These are phyloP conservation scores for Chrysopilus asiliformis DNA, from an alignment of 2,888 invertebrate species.

Conservation along the genomic window DNA sequence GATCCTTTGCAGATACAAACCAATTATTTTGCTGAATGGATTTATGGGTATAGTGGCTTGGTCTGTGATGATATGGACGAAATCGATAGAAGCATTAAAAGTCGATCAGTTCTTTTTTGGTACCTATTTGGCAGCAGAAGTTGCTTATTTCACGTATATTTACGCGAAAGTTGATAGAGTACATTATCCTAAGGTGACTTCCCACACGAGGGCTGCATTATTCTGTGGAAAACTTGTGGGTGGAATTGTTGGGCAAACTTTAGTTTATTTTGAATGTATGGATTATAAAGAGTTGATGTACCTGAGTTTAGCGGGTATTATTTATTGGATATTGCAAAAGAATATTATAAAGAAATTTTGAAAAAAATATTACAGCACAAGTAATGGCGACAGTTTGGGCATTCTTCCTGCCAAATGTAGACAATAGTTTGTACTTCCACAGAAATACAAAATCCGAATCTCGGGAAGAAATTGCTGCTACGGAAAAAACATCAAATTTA, in stretches of 20 bases:
- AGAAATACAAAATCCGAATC: constrained; percentile 16
- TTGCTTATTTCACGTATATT: constrained; percentile 87
- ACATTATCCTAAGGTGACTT: constrained; percentile 59
- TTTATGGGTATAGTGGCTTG: constrained; percentile 61
- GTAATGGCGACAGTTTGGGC: constrained; percentile 48
- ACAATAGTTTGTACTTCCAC: constrained; percentile 53
- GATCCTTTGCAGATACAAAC: constrained; percentile 63
- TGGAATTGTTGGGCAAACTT: constrained; percentile 48
- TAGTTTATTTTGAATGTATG: constrained; percentile 44
- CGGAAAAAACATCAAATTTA: too few relatives aligned
- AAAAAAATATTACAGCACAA: constrained; percentile 43
- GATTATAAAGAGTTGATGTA: constrained; percentile 55
- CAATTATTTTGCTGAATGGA: constrained; percentile 65
- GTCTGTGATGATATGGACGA: constrained; percentile 63
- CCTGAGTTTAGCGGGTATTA: constrained; percentile 46
- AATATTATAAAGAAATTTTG: too few relatives aligned
- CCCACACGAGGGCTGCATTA: constrained; percentile 56
- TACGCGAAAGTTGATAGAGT: constrained; percentile 71
- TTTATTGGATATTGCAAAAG: too few relatives aligned
- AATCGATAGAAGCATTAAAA: constrained; percentile 57
- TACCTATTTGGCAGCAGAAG: constrained; percentile 75
- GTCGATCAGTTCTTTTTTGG: constrained; percentile 61
- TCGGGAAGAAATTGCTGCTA: neutral
- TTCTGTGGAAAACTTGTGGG: constrained; percentile 55
- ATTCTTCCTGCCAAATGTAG: constrained; percentile 46